Percentiles rank a stretch among this genome's conserved stretches.
Evolutionary conservation across 2,888 invertebrate genomes (phyloP).

Genomic region (Metallyticus violacea): DNA sequence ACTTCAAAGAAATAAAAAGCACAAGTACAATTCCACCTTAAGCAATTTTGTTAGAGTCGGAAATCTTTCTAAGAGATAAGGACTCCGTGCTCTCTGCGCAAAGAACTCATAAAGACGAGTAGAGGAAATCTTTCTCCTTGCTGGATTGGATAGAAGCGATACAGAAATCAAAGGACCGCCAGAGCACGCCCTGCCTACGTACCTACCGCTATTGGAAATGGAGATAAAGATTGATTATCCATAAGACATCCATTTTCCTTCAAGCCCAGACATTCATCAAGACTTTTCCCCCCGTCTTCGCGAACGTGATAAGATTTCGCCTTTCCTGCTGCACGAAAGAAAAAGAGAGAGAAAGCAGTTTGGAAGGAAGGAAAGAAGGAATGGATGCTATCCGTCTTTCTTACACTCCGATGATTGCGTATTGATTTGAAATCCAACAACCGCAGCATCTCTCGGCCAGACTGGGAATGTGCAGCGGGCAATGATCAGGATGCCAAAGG

Average conservation of each 20-base stretch:
- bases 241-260: not conserved
- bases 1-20: no score
- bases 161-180: not conserved
- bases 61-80: no score
- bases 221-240: not conserved
- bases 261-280: slow-evolving; percentile 5
- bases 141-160: not conserved
- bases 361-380: not conserved
- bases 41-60: no score
- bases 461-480: no score
- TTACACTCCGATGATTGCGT: slow-evolving; percentile 27
- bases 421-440: slow-evolving; percentile 25
- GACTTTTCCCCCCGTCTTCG: not conserved
- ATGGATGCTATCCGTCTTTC: slow-evolving; percentile 5
- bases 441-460: not conserved
- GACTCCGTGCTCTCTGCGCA: not conserved
- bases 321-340: not conserved
- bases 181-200: not conserved
- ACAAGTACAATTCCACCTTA: no score
- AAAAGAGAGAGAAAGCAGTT: not conserved
- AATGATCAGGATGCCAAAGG: not conserved
- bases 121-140: not conserved
- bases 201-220: not conserved
- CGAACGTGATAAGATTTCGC: slow-evolving; percentile 17
- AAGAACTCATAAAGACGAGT: not conserved